Base-by-base conservation (phyloP, 2,113 vertebrate species). In the Struthidea cinerea region DNA sequence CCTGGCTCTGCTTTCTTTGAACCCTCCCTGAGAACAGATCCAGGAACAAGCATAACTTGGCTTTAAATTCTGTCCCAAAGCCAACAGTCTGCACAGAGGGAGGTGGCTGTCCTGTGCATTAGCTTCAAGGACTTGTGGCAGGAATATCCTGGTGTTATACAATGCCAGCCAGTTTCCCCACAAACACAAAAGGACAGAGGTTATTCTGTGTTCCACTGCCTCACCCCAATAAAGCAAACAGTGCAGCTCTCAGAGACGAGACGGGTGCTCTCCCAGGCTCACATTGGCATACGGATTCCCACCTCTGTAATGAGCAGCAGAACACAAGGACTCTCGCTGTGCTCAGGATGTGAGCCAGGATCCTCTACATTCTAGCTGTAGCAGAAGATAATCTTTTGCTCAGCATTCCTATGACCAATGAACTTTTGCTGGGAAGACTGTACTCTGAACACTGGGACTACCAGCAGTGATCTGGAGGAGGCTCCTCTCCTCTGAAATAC, bases 141-240 rank as follows among this genome's bases (percentile, higher is more conserved):
- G 23, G 42, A 83, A 73, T 16, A 92, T 13, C 53, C 33, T 37
- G 16, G 24, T 61, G 50, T 86, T 74, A 55, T 14, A 71, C 18
- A 82, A 21, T 0, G 3, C 10, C 68, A 64, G 17, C 49, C 49
- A n/a, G 37, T 41, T 49, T 85, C 67, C 32, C 28, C 71, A 53
- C 42, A 39, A 71, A 68, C 46, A 86, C 7, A 15, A 55, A 85
- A 76, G 33, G 49, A 67, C 79, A 88, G 70, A 84, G 56, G 42
- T 80, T 87, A 77, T 49, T 77, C 68, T 10, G 55, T 28, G 63
- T 53, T 79, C 28, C 46, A n/a, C 57, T 42, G 75, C 92, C 90
- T 86, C 86, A 24, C 76, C 85, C 76, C 37, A 70, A 23, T 3
- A 90, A 81, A 85, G 63, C 13, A 95, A 95, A 97, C 83, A 94